Percentiles rank a stretch among this genome's conserved stretches.
phyloP scores from a whole-genome alignment of 2,888 invertebrate species.

The Empis stercorea region DNA sequence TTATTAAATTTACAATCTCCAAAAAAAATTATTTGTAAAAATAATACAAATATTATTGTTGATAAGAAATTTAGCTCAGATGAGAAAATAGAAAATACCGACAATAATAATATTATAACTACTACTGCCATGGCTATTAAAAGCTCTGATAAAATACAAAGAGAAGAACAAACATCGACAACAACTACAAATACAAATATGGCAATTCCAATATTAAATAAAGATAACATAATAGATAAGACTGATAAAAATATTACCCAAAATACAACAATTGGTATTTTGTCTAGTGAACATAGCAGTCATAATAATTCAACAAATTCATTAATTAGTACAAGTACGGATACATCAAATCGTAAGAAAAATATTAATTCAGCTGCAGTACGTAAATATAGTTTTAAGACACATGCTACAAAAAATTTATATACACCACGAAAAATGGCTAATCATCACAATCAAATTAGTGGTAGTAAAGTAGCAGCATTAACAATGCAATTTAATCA shows the following conservation, averaged over 20 bases:
- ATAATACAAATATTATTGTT: neutral
- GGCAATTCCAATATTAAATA: neutral
- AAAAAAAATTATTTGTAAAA: neutral
- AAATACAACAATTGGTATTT: neutral
- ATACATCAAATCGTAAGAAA: conserved; percentile 8
- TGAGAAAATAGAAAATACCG: neutral
- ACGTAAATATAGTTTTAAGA: conserved; percentile 35
- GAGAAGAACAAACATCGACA: neutral
- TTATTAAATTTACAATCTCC: neutral
- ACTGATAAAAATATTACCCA: conserved; percentile 4
- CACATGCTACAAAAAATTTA: conserved; percentile 25
- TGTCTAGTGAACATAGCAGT: conserved; percentile 3
- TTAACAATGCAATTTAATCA: conserved; percentile 58
- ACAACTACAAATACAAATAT: neutral
- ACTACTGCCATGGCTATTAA: too few species aligned
- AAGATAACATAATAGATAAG: conserved; percentile 7
- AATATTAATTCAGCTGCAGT: conserved; percentile 17
- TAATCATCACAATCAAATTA: conserved; percentile 2
- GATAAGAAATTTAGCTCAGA: neutral
- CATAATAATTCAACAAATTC: conserved; percentile 10
- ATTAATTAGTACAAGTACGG: conserved; percentile 8
- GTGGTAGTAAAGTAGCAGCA: conserved; percentile 48
- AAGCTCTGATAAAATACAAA: neutral
- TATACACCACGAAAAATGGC: conserved; percentile 25
- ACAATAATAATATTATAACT: too few species aligned